A percentile compares a stretch with the other conserved stretches of the same genome.
These are phyloP conservation scores for Ligdia adustata DNA, from an alignment of 2,888 invertebrate genomes.

Conservation along the genomic window DNA sequence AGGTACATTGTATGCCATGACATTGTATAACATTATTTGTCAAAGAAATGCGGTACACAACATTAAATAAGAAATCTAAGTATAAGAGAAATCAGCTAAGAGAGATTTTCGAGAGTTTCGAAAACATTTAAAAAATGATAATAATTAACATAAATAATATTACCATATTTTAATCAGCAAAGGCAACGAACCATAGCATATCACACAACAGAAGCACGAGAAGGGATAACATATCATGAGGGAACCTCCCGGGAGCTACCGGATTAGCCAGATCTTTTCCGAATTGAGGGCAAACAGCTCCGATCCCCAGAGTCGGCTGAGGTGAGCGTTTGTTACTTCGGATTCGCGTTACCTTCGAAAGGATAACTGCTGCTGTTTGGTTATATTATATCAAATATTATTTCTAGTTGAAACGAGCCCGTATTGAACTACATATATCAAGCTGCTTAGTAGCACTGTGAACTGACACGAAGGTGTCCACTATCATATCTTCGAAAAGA, in stretches of 20 bases:
- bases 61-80: too few species aligned
- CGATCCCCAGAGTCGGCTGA: constrained; percentile 53
- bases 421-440: neutral
- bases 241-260: constrained; percentile 53
- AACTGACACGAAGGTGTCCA: too few species aligned
- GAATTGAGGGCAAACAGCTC: constrained; percentile 75
- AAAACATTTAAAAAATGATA: too few species aligned
- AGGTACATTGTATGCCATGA: too few species aligned
- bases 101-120: too few species aligned
- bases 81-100: too few species aligned
- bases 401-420: neutral
- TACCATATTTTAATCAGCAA: neutral
- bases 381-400: constrained; percentile 9
- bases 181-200: neutral
- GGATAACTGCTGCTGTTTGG: constrained; percentile 21
- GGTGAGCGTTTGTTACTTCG: constrained; percentile 64
- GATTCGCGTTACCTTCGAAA: constrained; percentile 52
- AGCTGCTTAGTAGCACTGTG: too few species aligned
- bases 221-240: constrained; percentile 57
- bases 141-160: too few species aligned
- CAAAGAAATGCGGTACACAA: too few species aligned
- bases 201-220: constrained; percentile 23
- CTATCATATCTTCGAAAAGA: too few species aligned
- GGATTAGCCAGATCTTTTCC: constrained; percentile 74
- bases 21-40: too few species aligned